A percentile compares a stretch with the other conserved stretches of the same genome.
phyloP scores from a whole-genome alignment of 1,140 invertebrate genomes.

The Mesaphorura yosii region DNA sequence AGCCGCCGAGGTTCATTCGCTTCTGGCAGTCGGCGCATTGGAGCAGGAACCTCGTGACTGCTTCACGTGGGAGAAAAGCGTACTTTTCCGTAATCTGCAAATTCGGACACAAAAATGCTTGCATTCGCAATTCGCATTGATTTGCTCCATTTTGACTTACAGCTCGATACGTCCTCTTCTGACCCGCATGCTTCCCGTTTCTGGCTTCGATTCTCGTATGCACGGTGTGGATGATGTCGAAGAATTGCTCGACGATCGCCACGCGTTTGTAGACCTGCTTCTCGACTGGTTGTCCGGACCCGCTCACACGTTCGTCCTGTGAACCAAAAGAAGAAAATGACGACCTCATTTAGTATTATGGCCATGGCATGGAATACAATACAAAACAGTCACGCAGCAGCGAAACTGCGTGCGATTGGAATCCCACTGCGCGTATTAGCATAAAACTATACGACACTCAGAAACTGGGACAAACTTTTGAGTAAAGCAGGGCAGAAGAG shows the following conservation, averaged over 20 bases:
- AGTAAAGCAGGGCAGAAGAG: too few relatives aligned
- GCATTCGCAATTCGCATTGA: neutral
- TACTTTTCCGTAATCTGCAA: constrained; percentile 89
- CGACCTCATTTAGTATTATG: constrained; percentile 5
- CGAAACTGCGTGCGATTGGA: too few relatives aligned
- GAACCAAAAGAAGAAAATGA: constrained; percentile 32
- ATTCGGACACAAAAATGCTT: constrained; percentile 3
- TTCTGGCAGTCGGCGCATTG: constrained; percentile 87
- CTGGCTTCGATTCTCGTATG: constrained; percentile 85
- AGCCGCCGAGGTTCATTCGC: constrained; percentile 54
- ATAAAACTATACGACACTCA: too few relatives aligned
- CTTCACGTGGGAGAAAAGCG: constrained; percentile 85
- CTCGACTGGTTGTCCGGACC: too few relatives aligned
- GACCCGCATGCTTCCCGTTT: constrained; percentile 84
- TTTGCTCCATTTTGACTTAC: constrained; percentile 47
- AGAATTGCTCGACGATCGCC: constrained; percentile 91
- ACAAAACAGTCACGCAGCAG: too few relatives aligned
- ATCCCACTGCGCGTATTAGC: too few relatives aligned
- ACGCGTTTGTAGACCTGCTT: constrained; percentile 66
- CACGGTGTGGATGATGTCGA: constrained; percentile 89
- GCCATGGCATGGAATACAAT: too few relatives aligned
- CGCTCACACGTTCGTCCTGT: constrained; percentile 38
- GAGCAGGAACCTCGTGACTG: constrained; percentile 84
- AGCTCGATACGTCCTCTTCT: constrained; percentile 88
- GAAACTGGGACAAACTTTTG: too few relatives aligned